phyloP scores from a whole-genome alignment of 2,113 vertebrate species.

The Actenoides hombroni region DNA sequence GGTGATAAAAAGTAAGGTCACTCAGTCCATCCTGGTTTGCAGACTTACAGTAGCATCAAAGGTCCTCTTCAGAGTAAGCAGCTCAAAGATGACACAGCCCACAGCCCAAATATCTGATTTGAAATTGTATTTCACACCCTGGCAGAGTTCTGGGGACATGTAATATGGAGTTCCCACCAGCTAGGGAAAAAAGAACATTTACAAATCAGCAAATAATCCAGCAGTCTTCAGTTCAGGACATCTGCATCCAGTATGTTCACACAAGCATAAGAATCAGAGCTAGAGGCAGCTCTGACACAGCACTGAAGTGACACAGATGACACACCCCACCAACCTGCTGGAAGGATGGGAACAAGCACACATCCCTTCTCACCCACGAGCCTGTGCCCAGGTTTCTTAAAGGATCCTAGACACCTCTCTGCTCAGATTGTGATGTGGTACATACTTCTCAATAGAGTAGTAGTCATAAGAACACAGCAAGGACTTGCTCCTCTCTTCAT shows the following conservation, averaged over 20 bases:
- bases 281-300: not conserved
- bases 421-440: not conserved
- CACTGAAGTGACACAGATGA: not conserved
- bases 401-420: not conserved
- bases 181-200: conserved; percentile 71
- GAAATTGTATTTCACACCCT: conserved; percentile 96
- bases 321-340: not conserved
- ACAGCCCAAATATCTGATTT: conserved; percentile 99
- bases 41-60: conserved; percentile 95
- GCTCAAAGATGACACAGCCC: conserved; percentile 94
- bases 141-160: conserved; percentile 98
- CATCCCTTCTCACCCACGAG: not conserved
- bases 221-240: not conserved
- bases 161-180: conserved; percentile 98
- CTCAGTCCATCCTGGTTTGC: not conserved
- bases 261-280: not conserved
- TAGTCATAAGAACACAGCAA: not conserved
- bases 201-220: conserved; percentile 23
- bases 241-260: not conserved
- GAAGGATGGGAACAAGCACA: not conserved
- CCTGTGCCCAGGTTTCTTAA: not conserved
- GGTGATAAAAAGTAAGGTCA: not conserved
- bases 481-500: not conserved
- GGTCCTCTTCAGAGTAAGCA: conserved; percentile 93
- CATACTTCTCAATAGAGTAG: not conserved